Percentiles rank a stretch among this genome's conserved stretches.
phyloP scores from a whole-genome alignment of 2,888 invertebrate species.

The Beris chalybata region DNA sequence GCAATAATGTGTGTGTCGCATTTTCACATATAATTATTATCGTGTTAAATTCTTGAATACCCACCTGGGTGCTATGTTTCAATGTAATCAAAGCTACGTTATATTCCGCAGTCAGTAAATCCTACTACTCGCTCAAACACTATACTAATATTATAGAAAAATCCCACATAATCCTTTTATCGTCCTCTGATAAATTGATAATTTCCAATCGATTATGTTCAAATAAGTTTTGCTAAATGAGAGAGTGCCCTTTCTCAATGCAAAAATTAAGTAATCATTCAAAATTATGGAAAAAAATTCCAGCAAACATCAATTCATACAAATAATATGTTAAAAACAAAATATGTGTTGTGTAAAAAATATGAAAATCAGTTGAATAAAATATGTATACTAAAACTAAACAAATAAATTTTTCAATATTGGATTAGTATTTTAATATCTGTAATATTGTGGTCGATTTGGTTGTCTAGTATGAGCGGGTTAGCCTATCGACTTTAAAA shows the following conservation, averaged over 20 bases:
- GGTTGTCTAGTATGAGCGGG: too few relatives aligned
- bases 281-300: slow-evolving; percentile 2
- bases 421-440: too few relatives aligned
- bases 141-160: too few relatives aligned
- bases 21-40: too few relatives aligned
- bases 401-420: too few relatives aligned
- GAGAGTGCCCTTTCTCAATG: not conserved
- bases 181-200: not conserved
- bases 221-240: not conserved
- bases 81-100: too few relatives aligned
- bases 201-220: not conserved
- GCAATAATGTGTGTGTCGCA: slow-evolving; percentile 3
- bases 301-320: not conserved
- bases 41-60: too few relatives aligned
- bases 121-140: too few relatives aligned
- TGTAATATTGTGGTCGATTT: too few relatives aligned
- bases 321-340: slow-evolving; percentile 16
- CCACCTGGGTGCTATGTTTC: too few relatives aligned
- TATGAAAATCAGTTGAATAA: slow-evolving; percentile 26
- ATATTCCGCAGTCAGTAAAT: too few relatives aligned
- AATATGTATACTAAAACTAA: slow-evolving; percentile 9
- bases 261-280: slow-evolving; percentile 1
- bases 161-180: not conserved
- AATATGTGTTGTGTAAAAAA: slow-evolving; percentile 24
- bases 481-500: too few relatives aligned